These are phyloP conservation scores for Chamaetylas fuelleborni DNA, from an alignment of 2,113 vertebrate genomes.

Conservation along the genomic window DNA sequence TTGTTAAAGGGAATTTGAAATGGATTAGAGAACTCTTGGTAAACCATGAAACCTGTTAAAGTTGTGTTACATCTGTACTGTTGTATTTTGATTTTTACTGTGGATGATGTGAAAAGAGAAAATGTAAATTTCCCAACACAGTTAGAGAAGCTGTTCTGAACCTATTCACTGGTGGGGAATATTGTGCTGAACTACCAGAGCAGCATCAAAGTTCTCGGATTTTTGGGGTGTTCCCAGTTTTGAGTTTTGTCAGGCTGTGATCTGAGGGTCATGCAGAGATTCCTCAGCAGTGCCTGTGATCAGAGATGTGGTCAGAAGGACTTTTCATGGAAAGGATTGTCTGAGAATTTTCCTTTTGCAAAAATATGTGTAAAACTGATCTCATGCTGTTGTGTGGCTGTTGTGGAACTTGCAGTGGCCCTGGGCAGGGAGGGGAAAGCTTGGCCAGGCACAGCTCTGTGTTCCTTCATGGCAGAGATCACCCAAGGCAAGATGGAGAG, in stretches of 20 bases:
- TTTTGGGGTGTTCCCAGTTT: neutral
- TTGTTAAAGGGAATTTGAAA: neutral
- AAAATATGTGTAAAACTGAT: neutral
- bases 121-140: neutral
- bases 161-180: neutral
- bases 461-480: neutral
- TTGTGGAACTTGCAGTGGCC: neutral
- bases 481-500: neutral
- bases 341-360: neutral
- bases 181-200: neutral
- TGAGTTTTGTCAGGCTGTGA: neutral
- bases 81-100: neutral
- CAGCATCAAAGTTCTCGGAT: neutral
- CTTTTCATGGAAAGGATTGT: neutral
- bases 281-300: neutral
- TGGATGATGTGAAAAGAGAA: neutral
- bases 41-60: neutral
- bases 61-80: neutral
- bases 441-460: neutral
- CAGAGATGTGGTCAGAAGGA: neutral
- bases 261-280: accelerated
- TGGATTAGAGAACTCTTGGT: neutral
- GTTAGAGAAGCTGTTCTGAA: neutral
- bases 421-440: neutral
- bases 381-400: neutral